Percentiles rank a stretch among this genome's conserved stretches.
Conservation (phyloP, 2,113 vertebrate species). For the Ceuthmochares aereus region DNA sequence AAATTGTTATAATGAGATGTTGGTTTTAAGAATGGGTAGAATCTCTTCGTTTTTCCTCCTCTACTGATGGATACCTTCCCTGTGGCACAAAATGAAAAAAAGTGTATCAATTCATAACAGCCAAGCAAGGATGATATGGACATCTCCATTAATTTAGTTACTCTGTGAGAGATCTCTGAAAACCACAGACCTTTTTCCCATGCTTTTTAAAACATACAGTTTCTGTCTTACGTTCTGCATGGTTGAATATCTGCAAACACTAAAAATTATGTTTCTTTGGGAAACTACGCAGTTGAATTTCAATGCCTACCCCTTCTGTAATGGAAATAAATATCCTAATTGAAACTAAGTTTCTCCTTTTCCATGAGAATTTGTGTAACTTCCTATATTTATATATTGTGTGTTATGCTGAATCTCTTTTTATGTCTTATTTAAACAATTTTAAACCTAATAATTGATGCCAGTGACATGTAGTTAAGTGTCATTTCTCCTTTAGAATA, state of each 20-base stretch:
- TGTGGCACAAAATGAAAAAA: background rate
- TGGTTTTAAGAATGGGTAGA: background rate
- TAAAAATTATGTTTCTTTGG: background rate
- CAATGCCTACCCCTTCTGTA: conserved; percentile 37
- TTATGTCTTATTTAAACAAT: background rate
- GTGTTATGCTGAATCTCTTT: conserved; percentile 15
- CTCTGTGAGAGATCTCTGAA: background rate
- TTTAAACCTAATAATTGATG: conserved; percentile 32
- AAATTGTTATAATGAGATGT: background rate
- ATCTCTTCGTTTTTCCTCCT: background rate
- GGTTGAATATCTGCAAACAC: background rate
- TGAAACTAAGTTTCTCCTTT: conserved; percentile 44
- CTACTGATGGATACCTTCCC: background rate
- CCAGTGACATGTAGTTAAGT: background rate
- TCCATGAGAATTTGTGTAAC: conserved; percentile 50
- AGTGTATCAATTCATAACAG: background rate
- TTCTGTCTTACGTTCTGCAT: background rate
- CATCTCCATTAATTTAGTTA: background rate
- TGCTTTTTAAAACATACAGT: background rate
- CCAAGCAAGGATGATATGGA: background rate
- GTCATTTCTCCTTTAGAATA: conserved; percentile 2
- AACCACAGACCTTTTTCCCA: background rate
- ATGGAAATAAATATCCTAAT: conserved; percentile 49
- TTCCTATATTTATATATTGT: conserved; percentile 18
- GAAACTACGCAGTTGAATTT: conserved; percentile 24